Evolutionary conservation across 1,140 invertebrate species (phyloP).

Genomic region (Ceratina calcarata): DNA sequence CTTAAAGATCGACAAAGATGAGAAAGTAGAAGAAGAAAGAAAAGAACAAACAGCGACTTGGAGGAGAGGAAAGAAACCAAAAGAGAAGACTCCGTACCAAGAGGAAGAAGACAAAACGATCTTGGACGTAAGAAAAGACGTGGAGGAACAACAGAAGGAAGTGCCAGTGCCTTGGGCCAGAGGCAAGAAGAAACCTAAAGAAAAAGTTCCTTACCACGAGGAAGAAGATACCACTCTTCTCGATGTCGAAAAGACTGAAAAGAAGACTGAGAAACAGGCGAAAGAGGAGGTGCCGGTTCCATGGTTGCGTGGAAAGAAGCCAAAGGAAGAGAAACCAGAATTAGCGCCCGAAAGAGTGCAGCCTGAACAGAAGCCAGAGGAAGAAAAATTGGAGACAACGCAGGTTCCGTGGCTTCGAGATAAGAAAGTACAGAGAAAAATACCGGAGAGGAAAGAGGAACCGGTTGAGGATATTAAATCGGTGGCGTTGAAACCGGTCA

Average conservation of each 20-base stretch:
- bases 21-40: conserved; percentile 50
- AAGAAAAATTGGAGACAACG: conserved; percentile 50
- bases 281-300: conserved; percentile 65
- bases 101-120: conserved; percentile 59
- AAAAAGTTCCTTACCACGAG: conserved; percentile 58
- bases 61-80: conserved; percentile 63
- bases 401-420: conserved; percentile 64
- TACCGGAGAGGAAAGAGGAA: conserved; percentile 56
- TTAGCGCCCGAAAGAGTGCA: not conserved
- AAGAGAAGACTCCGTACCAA: conserved; percentile 51
- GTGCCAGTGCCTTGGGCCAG: conserved; percentile 64
- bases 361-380: conserved; percentile 23
- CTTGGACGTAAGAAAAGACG: conserved; percentile 37
- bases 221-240: conserved; percentile 50
- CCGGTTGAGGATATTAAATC: conserved; percentile 44
- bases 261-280: conserved; percentile 70
- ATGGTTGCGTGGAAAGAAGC: conserved; percentile 77
- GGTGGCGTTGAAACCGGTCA: conserved; percentile 53
- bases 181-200: conserved; percentile 68
- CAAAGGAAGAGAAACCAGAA: conserved; percentile 44
- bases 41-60: conserved; percentile 68
- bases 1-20: conserved; percentile 50
- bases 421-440: conserved; percentile 32
- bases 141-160: conserved; percentile 52
- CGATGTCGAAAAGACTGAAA: conserved; percentile 64